Conservation (phyloP, 1,140 invertebrate species). For the Tenebrio molitor region DNA sequence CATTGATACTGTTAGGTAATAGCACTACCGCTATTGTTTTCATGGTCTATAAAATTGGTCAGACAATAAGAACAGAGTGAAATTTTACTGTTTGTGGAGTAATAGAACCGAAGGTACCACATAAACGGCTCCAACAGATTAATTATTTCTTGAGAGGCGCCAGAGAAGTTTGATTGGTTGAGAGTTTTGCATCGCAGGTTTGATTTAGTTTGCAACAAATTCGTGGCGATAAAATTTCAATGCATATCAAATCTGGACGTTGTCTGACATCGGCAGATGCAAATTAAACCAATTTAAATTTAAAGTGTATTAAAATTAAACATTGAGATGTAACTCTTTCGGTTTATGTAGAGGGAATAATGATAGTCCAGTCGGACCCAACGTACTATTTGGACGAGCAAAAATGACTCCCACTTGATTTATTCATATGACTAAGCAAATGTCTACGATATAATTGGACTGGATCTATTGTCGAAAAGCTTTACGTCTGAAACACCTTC, state of each 20-base stretch:
- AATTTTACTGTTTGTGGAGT: neutral
- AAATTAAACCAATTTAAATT: conserved; percentile 31
- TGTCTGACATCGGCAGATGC: conserved; percentile 2
- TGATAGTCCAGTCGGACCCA: conserved; percentile 17
- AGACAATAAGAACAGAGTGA: neutral
- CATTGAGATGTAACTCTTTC: conserved; percentile 21
- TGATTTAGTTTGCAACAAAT: neutral
- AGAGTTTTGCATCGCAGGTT: neutral
- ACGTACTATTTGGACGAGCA: conserved; percentile 18
- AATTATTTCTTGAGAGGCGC: no score
- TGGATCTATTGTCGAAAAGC: conserved; percentile 25
- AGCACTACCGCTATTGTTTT: neutral
- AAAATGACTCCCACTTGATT: conserved; percentile 34
- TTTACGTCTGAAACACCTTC: conserved; percentile 8
- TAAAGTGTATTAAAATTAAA: conserved; percentile 37
- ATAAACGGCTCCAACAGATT: no score
- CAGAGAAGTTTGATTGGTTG: no score
- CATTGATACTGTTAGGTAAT: neutral
- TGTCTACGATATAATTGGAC: conserved; percentile 25
- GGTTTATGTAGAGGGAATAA: conserved; percentile 17
- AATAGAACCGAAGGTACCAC: no score
- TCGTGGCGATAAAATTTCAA: conserved; percentile 21
- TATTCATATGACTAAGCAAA: conserved; percentile 39
- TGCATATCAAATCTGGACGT: conserved; percentile 16
- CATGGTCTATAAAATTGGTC: neutral